phyloP scores from a whole-genome alignment of 2,113 vertebrate genomes.

The Vireo altiloquus region DNA sequence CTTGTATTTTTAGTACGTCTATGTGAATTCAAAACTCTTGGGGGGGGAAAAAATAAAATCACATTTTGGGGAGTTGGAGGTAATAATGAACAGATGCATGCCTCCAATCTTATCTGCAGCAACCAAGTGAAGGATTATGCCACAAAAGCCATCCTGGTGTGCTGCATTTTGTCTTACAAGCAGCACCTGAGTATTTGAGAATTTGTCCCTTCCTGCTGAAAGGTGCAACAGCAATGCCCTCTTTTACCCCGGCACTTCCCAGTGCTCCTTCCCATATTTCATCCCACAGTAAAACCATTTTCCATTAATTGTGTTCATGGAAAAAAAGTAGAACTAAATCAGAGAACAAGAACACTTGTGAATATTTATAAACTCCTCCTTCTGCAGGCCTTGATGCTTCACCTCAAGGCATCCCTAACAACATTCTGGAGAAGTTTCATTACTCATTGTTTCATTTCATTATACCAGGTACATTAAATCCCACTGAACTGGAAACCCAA shows the following conservation, averaged over 20 bases:
- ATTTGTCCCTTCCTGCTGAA: neutral
- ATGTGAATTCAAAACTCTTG: neutral
- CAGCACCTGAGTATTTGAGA: neutral
- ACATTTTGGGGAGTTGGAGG: neutral
- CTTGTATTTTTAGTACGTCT: neutral
- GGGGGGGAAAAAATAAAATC: too few relatives aligned
- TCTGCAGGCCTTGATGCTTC: neutral
- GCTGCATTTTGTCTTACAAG: neutral
- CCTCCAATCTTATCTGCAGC: neutral
- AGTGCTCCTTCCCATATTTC: neutral
- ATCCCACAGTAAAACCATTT: neutral
- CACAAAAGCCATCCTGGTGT: neutral
- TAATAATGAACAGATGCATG: neutral
- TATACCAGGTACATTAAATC: rapidly evolving
- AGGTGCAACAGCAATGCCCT: neutral
- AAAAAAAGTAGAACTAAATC: neutral
- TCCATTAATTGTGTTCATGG: neutral
- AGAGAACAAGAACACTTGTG: neutral
- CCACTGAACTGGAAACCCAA: neutral
- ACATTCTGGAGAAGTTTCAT: too few relatives aligned
- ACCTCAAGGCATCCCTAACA: neutral
- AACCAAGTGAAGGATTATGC: rapidly evolving
- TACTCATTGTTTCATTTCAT: neutral
- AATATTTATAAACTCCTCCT: neutral
- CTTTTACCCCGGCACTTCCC: neutral